Evolutionary conservation across 2,888 invertebrate genomes (phyloP).

Genomic region (Hirtodrosophila trivittata): DNA sequence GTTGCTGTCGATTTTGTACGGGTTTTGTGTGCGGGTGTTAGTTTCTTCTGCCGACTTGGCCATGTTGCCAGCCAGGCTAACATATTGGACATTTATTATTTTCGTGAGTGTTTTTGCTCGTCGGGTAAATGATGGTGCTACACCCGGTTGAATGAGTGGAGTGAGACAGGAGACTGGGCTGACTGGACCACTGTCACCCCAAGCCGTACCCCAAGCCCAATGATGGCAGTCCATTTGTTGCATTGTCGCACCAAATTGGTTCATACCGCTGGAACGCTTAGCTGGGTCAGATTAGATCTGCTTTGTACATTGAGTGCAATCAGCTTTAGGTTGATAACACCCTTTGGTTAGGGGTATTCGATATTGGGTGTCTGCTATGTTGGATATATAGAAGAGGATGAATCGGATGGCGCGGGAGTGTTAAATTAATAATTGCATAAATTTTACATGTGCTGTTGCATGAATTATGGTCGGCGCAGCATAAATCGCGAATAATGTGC

Average conservation of each 20-base stretch:
- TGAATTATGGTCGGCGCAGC: constrained; percentile 81
- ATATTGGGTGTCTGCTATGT: neutral
- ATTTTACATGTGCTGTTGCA: constrained; percentile 83
- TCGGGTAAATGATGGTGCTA: constrained; percentile 70
- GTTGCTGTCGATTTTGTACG: constrained; percentile 52
- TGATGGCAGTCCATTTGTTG: constrained; percentile 53
- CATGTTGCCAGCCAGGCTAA: constrained; percentile 68
- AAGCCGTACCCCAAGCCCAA: constrained; percentile 7
- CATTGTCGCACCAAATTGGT: constrained; percentile 64
- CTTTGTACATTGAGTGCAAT: constrained; percentile 13
- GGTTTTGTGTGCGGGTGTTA: constrained; percentile 42
- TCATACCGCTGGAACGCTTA: constrained; percentile 49
- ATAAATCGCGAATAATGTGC: constrained; percentile 82
- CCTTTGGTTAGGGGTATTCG: neutral
- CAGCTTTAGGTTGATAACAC: constrained; percentile 36
- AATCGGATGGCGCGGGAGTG: constrained; percentile 65
- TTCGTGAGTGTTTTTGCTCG: constrained; percentile 78
- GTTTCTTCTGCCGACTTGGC: constrained; percentile 59
- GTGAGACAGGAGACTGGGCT: neutral
- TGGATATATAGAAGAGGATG: constrained; percentile 19
- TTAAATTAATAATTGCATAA: constrained; percentile 84
- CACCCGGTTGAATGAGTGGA: constrained; percentile 8
- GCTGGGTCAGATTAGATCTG: constrained; percentile 57
- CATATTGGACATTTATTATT: constrained; percentile 80
- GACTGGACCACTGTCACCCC: neutral